Percentiles rank a stretch among this genome's conserved stretches.
phyloP scores from a whole-genome alignment of 2,888 invertebrate genomes.

The Plebejus argus region DNA sequence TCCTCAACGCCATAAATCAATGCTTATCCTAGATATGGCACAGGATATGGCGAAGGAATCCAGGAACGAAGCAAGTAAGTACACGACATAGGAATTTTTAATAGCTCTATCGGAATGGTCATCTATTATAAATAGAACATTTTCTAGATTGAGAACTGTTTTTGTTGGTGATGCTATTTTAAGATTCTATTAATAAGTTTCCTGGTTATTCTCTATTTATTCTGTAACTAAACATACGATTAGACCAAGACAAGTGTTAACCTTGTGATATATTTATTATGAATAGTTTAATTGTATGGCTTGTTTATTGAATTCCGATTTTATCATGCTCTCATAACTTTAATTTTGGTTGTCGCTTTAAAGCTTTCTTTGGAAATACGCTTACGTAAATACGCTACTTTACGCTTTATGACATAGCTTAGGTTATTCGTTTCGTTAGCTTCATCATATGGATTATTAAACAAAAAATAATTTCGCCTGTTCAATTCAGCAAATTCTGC shows the following conservation, averaged over 20 bases:
- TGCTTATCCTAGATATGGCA: constrained; percentile 35
- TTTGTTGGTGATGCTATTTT: background rate
- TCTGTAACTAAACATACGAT: background rate
- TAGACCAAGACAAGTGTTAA: background rate
- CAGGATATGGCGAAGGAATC: constrained; percentile 39
- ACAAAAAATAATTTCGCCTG: background rate
- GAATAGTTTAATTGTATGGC: background rate
- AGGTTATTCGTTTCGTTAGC: no score
- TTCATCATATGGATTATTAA: no score
- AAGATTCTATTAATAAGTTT: background rate
- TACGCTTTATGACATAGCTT: no score
- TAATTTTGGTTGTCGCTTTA: background rate
- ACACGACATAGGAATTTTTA: constrained; percentile 25
- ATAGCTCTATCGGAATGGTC: constrained; percentile 28
- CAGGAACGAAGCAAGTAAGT: constrained; percentile 10
- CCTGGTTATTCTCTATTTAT: background rate
- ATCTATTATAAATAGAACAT: constrained; percentile 5
- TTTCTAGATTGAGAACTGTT: background rate
- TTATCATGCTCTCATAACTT: background rate
- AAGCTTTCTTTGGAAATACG: background rate
- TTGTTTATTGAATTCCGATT: no score
- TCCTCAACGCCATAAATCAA: constrained; percentile 4
- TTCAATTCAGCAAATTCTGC: background rate
- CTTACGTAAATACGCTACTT: no score
- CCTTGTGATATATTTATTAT: background rate